These are phyloP conservation scores for Ceraclea dissimilis DNA, from an alignment of 2,888 invertebrate species.

Conservation along the genomic window DNA sequence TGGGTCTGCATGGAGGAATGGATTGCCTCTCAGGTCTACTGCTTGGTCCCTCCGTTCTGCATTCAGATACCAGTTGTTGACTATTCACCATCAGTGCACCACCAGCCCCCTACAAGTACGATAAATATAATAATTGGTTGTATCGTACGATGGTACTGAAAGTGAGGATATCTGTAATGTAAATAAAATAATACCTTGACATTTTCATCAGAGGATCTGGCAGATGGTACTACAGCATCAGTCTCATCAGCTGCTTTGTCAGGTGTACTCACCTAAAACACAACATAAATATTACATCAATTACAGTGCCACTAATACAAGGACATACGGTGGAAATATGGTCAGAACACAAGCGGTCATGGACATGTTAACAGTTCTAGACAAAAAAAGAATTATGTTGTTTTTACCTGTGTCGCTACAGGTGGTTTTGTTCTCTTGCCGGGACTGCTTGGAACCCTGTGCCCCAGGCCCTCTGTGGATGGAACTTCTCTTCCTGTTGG, in stretches of 20 bases:
- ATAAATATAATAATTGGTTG: not conserved
- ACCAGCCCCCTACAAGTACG: slow-evolving; percentile 3
- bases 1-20: slow-evolving; percentile 42
- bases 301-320: not conserved
- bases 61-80: slow-evolving; percentile 28
- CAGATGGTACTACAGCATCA: slow-evolving; percentile 35
- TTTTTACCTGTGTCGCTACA: not conserved
- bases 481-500: slow-evolving; percentile 1
- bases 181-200: no score
- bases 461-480: not conserved
- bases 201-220: slow-evolving; percentile 44
- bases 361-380: no score
- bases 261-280: slow-evolving; percentile 27
- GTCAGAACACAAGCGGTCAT: no score
- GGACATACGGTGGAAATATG: not conserved
- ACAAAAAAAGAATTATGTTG: no score
- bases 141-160: no score
- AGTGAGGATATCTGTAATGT: no score
- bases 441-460: slow-evolving; percentile 18
- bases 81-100: slow-evolving; percentile 18
- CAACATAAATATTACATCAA: not conserved
- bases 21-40: slow-evolving; percentile 41
- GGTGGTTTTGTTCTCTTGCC: slow-evolving; percentile 14
- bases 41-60: slow-evolving; percentile 28
- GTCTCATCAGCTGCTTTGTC: slow-evolving; percentile 49